Conservation (phyloP, 2,888 invertebrate species). For the Artemia sinica region DNA sequence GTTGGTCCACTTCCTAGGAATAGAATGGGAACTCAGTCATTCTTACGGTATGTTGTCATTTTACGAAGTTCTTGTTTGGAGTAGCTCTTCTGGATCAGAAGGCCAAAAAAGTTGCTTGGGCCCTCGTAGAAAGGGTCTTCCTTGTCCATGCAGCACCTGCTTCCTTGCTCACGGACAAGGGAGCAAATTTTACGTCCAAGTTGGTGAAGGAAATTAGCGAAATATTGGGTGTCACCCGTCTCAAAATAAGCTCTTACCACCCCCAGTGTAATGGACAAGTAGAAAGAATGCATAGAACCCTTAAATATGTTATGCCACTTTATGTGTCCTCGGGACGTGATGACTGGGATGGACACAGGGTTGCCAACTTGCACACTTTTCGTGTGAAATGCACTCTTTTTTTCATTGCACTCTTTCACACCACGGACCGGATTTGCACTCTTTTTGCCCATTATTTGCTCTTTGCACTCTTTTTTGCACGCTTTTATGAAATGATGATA, state of each 20-base stretch:
- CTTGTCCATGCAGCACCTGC: conserved; percentile 24
- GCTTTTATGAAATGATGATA: too few relatives aligned
- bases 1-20: too few relatives aligned
- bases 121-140: not conserved
- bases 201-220: conserved; percentile 22
- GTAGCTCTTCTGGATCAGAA: not conserved
- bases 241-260: not conserved
- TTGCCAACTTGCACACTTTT: too few relatives aligned
- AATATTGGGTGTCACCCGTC: not conserved
- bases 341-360: too few relatives aligned
- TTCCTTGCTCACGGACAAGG: conserved; percentile 26
- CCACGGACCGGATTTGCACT: too few relatives aligned
- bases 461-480: too few relatives aligned
- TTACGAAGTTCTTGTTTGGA: conserved; percentile 5
- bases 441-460: too few relatives aligned
- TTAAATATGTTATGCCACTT: not conserved
- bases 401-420: too few relatives aligned
- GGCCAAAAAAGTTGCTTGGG: not conserved
- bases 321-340: not conserved
- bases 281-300: not conserved
- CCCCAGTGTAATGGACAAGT: not conserved
- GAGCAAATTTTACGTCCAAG: conserved; percentile 24
- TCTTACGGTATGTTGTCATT: conserved; percentile 5
- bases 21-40: conserved; percentile 2
- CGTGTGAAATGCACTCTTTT: too few relatives aligned